A percentile compares a stretch with the other conserved stretches of the same genome.
Conservation (phyloP, 2,888 invertebrate species). For the Poecilus cupreus region DNA sequence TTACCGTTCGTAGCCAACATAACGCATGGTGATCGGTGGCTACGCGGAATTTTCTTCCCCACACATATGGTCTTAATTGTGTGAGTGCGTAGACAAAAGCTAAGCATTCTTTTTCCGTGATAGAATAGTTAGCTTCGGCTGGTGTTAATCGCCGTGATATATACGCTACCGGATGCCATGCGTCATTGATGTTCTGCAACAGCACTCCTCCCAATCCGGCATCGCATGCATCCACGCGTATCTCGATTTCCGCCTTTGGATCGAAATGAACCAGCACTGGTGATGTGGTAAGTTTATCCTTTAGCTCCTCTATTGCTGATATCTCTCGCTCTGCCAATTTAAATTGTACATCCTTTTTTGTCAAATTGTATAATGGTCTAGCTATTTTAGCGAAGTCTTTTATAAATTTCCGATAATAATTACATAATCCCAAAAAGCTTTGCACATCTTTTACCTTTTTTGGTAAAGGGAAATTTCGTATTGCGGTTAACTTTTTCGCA, state of each 20-base stretch:
- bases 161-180: constrained; percentile 64
- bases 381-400: not conserved
- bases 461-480: not conserved
- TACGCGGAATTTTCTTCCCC: not conserved
- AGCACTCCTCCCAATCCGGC: constrained; percentile 66
- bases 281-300: constrained; percentile 60
- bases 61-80: too few relatives aligned
- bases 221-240: constrained; percentile 68
- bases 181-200: constrained; percentile 64
- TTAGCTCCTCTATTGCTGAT: constrained; percentile 45
- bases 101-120: too few relatives aligned
- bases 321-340: constrained; percentile 59
- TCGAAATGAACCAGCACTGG: constrained; percentile 64
- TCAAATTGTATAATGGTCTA: not conserved
- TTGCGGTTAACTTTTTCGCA: not conserved
- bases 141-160: too few relatives aligned
- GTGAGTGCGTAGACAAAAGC: too few relatives aligned
- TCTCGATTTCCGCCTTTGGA: constrained; percentile 60
- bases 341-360: constrained; percentile 53
- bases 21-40: constrained; percentile 31
- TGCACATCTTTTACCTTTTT: not conserved
- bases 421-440: not conserved
- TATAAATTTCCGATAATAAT: not conserved
- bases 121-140: too few relatives aligned
- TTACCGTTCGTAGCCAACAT: constrained; percentile 36